phyloP scores from a whole-genome alignment of 2,888 invertebrate genomes.

The Sinotaia quadrata region DNA sequence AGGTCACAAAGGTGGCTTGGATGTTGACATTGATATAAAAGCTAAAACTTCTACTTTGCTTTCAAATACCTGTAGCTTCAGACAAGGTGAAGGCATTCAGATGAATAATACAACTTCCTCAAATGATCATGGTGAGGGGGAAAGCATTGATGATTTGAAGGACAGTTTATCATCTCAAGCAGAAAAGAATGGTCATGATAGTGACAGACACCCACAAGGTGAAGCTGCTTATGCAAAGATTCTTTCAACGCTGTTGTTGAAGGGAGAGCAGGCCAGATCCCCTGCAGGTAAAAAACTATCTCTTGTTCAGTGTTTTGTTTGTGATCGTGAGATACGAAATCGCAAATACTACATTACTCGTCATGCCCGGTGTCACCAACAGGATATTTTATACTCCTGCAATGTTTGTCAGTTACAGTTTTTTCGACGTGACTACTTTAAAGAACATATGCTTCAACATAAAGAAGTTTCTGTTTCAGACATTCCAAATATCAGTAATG shows the following conservation, averaged over 20 bases:
- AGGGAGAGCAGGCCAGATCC: slow-evolving; percentile 17
- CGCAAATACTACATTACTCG: slow-evolving; percentile 25
- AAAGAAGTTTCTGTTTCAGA: neutral
- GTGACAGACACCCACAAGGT: neutral
- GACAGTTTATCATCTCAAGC: neutral
- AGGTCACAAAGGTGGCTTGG: slow-evolving; percentile 6
- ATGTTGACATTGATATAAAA: neutral
- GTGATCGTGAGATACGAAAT: slow-evolving; percentile 24
- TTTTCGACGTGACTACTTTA: slow-evolving; percentile 19
- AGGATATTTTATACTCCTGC: slow-evolving; percentile 22
- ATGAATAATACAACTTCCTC: neutral
- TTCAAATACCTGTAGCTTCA: neutral
- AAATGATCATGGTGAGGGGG: neutral
- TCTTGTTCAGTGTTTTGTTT: slow-evolving; percentile 24
- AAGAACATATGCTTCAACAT: slow-evolving; percentile 16
- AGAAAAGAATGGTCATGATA: neutral
- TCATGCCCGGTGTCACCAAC: slow-evolving; percentile 25
- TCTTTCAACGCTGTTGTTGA: slow-evolving; percentile 5
- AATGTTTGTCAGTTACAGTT: slow-evolving; percentile 19
- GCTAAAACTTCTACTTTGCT: neutral
- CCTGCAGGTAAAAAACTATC: slow-evolving; percentile 17
- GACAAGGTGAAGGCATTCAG: neutral
- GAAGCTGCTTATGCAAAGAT: slow-evolving; percentile 26
- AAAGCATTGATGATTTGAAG: neutral
- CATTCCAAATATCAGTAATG: neutral